Evolutionary conservation across 2,888 invertebrate species (phyloP).

Genomic region (Eutolmus rufibarbis): DNA sequence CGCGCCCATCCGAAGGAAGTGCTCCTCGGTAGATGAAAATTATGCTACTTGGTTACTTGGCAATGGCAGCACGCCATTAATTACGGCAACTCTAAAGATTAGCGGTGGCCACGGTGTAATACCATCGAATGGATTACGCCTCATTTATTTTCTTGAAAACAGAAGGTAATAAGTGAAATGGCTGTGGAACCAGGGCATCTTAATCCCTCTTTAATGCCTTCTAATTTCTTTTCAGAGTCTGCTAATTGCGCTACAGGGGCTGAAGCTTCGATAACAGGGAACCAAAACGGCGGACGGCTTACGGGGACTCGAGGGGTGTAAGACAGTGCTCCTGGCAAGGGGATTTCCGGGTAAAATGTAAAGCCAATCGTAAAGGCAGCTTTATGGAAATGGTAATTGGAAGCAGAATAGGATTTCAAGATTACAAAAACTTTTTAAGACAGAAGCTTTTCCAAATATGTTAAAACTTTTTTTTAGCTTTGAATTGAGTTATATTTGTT

Average conservation of each 20-base stretch:
- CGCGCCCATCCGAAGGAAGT: neutral
- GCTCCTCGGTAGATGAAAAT: neutral
- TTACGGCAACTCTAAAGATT: neutral
- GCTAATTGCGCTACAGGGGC: neutral
- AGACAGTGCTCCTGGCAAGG: neutral
- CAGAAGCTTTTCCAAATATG: neutral
- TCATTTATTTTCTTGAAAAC: slow-evolving; percentile 18
- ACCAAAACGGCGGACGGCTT: neutral
- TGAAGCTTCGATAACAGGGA: slow-evolving; percentile 1
- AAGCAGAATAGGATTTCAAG: neutral
- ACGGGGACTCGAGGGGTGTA: neutral
- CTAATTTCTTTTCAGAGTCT: slow-evolving; percentile 26
- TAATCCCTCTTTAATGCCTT: slow-evolving; percentile 24
- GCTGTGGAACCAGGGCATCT: neutral
- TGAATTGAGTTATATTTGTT: neutral
- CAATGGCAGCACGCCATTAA: neutral
- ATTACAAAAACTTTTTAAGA: neutral
- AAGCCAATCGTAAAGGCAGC: neutral
- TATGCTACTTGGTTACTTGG: neutral
- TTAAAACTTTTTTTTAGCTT: neutral
- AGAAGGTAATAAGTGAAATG: slow-evolving; percentile 19
- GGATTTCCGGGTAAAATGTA: neutral
- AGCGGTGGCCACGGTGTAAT: neutral
- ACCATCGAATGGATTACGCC: slow-evolving; percentile 12
- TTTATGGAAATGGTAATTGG: neutral